A percentile compares a stretch with the other conserved stretches of the same genome.
Conservation (phyloP, 2,113 vertebrate genomes). For the Pteruthius melanotis region DNA sequence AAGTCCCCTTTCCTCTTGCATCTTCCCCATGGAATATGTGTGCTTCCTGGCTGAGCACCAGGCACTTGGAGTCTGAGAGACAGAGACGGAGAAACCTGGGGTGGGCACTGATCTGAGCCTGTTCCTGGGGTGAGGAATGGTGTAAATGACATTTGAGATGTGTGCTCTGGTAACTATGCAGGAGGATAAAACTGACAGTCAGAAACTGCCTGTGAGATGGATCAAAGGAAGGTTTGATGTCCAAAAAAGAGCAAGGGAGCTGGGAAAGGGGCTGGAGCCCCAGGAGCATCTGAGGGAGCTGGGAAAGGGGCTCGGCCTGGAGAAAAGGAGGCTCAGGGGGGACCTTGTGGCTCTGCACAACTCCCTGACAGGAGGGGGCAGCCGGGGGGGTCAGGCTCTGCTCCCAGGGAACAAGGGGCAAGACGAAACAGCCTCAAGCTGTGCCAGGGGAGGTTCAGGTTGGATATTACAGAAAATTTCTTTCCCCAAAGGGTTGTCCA, state of each 20-base stretch:
- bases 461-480: not conserved
- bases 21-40: fast-evolving
- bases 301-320: not conserved
- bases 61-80: not conserved
- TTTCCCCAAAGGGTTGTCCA: not conserved
- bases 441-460: not conserved
- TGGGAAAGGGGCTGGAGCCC: not conserved
- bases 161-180: not conserved
- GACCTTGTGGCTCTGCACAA: not conserved
- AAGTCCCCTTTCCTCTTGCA: not conserved
- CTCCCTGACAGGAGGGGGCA: not conserved
- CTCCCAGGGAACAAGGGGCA: not conserved
- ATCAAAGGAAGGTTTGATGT: not conserved
- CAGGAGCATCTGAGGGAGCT: no score
- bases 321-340: not conserved
- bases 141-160: not conserved
- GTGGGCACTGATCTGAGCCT: not conserved
- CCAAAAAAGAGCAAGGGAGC: not conserved
- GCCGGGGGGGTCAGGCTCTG: fast-evolving
- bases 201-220: not conserved
- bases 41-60: not conserved
- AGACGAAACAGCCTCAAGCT: fast-evolving
- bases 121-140: not conserved
- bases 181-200: not conserved
- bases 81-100: not conserved